Conservation (phyloP, 2,888 invertebrate species). For the Drymonia ruficornis region DNA sequence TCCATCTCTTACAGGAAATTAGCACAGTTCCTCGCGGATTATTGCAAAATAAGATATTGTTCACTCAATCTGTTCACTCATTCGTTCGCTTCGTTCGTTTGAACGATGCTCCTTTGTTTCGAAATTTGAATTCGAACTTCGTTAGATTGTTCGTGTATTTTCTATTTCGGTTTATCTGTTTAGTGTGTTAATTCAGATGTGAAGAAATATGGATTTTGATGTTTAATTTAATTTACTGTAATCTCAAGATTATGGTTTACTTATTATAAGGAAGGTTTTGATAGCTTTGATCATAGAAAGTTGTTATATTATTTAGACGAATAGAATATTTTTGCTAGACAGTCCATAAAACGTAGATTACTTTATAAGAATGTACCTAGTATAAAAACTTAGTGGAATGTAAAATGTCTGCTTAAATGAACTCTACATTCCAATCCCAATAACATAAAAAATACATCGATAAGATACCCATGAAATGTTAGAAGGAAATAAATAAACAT, state of each 20-base stretch:
- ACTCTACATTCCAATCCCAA: not conserved
- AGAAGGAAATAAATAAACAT: constrained; percentile 56
- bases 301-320: too few relatives aligned
- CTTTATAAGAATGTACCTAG: too few relatives aligned
- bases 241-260: not conserved
- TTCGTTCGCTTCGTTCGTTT: constrained; percentile 67
- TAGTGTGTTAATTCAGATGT: constrained; percentile 38
- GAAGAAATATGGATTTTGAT: constrained; percentile 18
- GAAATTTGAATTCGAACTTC: constrained; percentile 55
- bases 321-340: too few relatives aligned
- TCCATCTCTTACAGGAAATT: constrained; percentile 82
- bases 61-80: constrained; percentile 76
- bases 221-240: constrained; percentile 8
- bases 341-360: too few relatives aligned
- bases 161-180: constrained; percentile 38
- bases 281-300: too few relatives aligned
- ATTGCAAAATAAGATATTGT: constrained; percentile 83
- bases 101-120: constrained; percentile 74
- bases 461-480: constrained; percentile 39
- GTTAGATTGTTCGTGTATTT: constrained; percentile 38
- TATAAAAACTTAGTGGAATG: too few relatives aligned
- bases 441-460: not conserved
- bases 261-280: too few relatives aligned
- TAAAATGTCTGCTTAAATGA: too few relatives aligned
- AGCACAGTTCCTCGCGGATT: constrained; percentile 79